Evolutionary conservation across 2,797 vertebrate species (phyloP), one percentile per base, ranked within the genome.

Genomic region (Argyrosomus regius): DNA sequence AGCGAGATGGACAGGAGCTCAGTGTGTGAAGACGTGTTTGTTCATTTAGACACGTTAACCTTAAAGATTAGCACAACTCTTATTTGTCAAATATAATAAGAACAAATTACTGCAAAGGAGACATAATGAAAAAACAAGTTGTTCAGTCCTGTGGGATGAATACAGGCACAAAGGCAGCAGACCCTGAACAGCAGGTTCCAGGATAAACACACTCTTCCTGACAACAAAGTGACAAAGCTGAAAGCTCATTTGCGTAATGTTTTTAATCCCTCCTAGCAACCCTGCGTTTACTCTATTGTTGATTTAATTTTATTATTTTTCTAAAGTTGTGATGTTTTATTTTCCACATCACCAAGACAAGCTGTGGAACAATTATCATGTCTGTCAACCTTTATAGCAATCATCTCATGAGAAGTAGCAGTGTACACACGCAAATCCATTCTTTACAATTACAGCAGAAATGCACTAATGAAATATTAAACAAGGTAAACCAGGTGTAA

Each of bases 111-210:
- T 62, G 67, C 53, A 81, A 58, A 62, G 46, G 60, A 71, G 46
- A 45, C 52, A 62, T 73, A 62, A 83, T 81, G 24, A 79, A 80
- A 91, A 80, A 69, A 58, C 45, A 35, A 14, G 49, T 76, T 54
- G 61, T 66, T 81, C 18, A 18, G 43, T 68, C 74, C 58, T 77
- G 49, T 67, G 26, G 69, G 68, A 74, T 7, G 13, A 73, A 71
- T 81, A 75, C 56, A 78, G 54, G 77, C 49, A 26, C 13, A 58
- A 60, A 20, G 22, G 78, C 64, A 84, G 70, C 75, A 71, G 80
- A 91, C 79, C 86, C 82, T 86, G 85, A 90, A 83, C 69, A 86
- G 84, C 78, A 80, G 81, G 88, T 89, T 89, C 77, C 75, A 90
- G 80, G 72, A 80, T 83, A 91, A 94, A 94, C 87, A 90, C 61